Evolutionary conservation across 2,113 vertebrate genomes (phyloP), one percentile per base, ranked within the genome.

Genomic region (Polypterus senegalus): DNA sequence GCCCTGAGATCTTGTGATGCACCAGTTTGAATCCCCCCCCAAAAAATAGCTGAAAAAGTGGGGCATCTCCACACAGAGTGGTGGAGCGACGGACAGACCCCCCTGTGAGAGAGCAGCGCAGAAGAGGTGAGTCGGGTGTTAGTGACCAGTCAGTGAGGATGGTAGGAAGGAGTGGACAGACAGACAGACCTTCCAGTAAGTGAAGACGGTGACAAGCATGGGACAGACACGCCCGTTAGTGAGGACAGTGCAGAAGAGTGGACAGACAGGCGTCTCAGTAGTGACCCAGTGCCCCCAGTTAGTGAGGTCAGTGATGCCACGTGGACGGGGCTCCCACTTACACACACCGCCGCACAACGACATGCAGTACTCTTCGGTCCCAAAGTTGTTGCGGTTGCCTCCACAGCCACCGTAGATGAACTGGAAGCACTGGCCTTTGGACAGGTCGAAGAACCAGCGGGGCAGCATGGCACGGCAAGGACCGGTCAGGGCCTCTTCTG

Each of bases 341-440:
- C 93, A 83, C 89, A 92, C 86, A 73, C 89, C 92, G 87, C 89
- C 87, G 92, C 96, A 98, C 84, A 97, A 94, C 59, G 94, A 93
- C 86, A 93, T 77, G 91, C 96, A 98, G 90, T 98, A 97, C 55
- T 94, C 91, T 85, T 97, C 87, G 3, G 94, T 93, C 77, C 92
- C 92, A 94, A 98, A 98, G 91, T 98, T 98, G 93, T 98, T 98
- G 80, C 92, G 84, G 90, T 98, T 98, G 72, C 96, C 96, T 44
- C 96, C 94, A 54, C 96, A 98, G 89, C 96, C 96, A 46, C 96
- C 94, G 76, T 95, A 98, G 93, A 95, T 94, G 89, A 98, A 98
- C 65, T 89, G 92, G 53, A 78, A 89, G 6, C 94, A 97, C 76
- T 84, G 90, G 77, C 90, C 89, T 80, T 97, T 91, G 43, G 87